These are phyloP conservation scores for Ectropis grisescens DNA, from an alignment of 1,140 invertebrate genomes.

Conservation along the genomic window DNA sequence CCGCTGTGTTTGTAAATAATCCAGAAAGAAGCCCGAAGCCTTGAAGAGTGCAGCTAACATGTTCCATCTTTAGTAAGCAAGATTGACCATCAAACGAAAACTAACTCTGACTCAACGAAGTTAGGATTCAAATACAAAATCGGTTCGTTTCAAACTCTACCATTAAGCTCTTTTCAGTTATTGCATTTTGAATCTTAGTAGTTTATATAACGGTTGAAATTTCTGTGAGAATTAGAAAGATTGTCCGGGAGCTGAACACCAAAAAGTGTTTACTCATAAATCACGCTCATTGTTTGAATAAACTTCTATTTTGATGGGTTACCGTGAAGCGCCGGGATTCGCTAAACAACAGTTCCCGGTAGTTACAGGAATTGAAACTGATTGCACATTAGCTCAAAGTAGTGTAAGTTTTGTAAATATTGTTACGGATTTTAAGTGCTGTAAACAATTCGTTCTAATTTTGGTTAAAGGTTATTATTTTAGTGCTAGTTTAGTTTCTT, in stretches of 20 bases:
- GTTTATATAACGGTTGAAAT: too few species aligned
- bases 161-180: too few species aligned
- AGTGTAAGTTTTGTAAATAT: too few species aligned
- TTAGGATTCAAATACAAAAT: too few species aligned
- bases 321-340: conserved; percentile 43
- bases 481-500: too few species aligned
- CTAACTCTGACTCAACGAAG: conserved; percentile 20
- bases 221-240: too few species aligned
- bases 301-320: conserved; percentile 63
- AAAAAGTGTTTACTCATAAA: conserved; percentile 61
- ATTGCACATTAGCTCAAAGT: too few species aligned
- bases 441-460: too few species aligned
- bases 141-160: too few species aligned
- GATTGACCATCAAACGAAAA: conserved; percentile 32
- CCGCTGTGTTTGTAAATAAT: conserved; percentile 56
- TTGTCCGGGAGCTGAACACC: conserved; percentile 25
- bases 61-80: conserved; percentile 30
- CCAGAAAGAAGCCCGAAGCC: conserved; percentile 40
- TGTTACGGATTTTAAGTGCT: too few species aligned
- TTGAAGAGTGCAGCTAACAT: conserved; percentile 53
- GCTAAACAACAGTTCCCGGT: conserved; percentile 44
- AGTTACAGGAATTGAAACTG: conserved; percentile 8
- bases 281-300: conserved; percentile 63
- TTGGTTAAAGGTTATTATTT: too few species aligned
- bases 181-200: too few species aligned